phyloP scores from a whole-genome alignment of 1,140 invertebrate species.

The Philaenus spumarius region DNA sequence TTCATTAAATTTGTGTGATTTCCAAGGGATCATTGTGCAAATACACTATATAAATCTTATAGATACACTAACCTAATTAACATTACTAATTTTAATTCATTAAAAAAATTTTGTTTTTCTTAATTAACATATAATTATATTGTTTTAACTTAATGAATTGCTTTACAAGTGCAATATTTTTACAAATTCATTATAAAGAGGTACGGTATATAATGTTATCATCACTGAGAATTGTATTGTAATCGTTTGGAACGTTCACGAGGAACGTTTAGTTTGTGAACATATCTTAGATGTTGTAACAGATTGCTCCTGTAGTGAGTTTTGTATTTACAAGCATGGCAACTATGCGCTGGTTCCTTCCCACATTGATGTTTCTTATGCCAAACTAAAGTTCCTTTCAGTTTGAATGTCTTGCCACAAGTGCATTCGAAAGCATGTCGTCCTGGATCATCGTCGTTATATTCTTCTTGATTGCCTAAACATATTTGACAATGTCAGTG shows the following conservation, averaged over 20 bases:
- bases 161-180: too few relatives aligned
- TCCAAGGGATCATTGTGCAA: too few relatives aligned
- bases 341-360: constrained; percentile 38
- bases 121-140: too few relatives aligned
- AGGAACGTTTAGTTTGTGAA: constrained; percentile 12
- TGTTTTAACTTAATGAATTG: too few relatives aligned
- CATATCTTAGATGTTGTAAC: constrained; percentile 30
- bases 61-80: too few relatives aligned
- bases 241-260: background rate
- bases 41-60: too few relatives aligned
- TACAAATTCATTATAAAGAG: too few relatives aligned
- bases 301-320: constrained; percentile 41
- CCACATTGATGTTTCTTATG: constrained; percentile 58
- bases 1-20: too few relatives aligned
- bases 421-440: constrained; percentile 18
- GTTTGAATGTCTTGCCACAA: constrained; percentile 55
- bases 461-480: background rate
- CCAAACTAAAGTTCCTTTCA: constrained; percentile 56
- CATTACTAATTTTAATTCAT: too few relatives aligned
- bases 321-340: constrained; percentile 28
- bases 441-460: constrained; percentile 9
- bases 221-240: too few relatives aligned
- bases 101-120: too few relatives aligned
- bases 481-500: background rate
- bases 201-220: too few relatives aligned